phyloP scores from a whole-genome alignment of 1,140 invertebrate genomes.

The Thaumetopoea pityocampa region DNA sequence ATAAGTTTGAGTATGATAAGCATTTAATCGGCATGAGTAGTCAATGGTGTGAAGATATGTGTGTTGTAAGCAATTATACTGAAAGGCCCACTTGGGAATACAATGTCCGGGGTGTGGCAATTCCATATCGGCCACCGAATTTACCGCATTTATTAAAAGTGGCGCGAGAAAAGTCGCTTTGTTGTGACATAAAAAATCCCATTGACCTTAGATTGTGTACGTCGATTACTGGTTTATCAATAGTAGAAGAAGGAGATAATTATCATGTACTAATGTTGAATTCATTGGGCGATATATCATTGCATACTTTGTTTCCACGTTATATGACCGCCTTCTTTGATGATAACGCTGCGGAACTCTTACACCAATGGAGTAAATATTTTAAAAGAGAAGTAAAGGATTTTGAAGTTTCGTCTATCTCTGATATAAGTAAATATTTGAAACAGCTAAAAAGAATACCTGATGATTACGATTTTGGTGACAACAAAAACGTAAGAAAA shows the following conservation, averaged over 20 bases:
- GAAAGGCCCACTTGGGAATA: slow-evolving; percentile 27
- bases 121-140: slow-evolving; percentile 55
- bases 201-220: slow-evolving; percentile 39
- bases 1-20: slow-evolving; percentile 42
- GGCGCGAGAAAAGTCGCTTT: slow-evolving; percentile 41
- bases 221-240: slow-evolving; percentile 35
- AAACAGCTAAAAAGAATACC: slow-evolving; percentile 45
- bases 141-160: slow-evolving; percentile 39
- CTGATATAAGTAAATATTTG: slow-evolving; percentile 49
- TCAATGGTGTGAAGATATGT: slow-evolving; percentile 64
- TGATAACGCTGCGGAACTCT: slow-evolving; percentile 35
- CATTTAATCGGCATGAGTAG: slow-evolving; percentile 52
- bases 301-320: slow-evolving; percentile 48
- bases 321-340: slow-evolving; percentile 44
- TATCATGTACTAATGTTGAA: slow-evolving; percentile 53
- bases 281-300: slow-evolving; percentile 53
- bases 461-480: slow-evolving; percentile 26
- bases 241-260: slow-evolving; percentile 40
- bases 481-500: slow-evolving; percentile 16
- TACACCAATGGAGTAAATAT: slow-evolving; percentile 46
- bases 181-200: slow-evolving; percentile 43
- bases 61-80: slow-evolving; percentile 43
- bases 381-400: slow-evolving; percentile 32
- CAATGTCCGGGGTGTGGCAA: slow-evolving; percentile 29
- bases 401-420: slow-evolving; percentile 44